phyloP scores from a whole-genome alignment of 2,888 invertebrate species.

The Cephonodes hylas region DNA sequence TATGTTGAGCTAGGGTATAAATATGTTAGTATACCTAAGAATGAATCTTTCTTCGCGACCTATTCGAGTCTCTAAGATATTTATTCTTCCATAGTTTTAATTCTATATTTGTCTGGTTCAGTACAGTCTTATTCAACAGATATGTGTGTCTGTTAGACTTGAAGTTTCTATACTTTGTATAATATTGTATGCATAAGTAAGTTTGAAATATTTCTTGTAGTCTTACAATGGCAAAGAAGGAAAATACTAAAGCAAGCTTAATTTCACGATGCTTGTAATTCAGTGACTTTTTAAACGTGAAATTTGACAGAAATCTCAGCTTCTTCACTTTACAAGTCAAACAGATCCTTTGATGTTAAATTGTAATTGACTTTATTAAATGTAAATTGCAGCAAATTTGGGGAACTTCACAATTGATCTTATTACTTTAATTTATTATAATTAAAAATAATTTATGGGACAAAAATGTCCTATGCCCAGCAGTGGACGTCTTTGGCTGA shows the following conservation, averaged over 20 bases:
- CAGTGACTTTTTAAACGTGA: constrained; percentile 4
- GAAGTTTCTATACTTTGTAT: too few relatives aligned
- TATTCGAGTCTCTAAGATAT: too few relatives aligned
- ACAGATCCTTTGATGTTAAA: constrained; percentile 49
- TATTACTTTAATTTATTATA: constrained; percentile 22
- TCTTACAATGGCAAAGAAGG: neutral
- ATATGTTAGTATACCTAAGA: too few relatives aligned
- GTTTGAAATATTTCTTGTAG: neutral
- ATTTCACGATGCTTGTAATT: constrained; percentile 3
- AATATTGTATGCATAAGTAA: neutral
- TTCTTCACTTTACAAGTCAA: constrained; percentile 40
- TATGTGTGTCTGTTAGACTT: too few relatives aligned
- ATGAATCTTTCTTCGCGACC: too few relatives aligned
- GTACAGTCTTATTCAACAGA: too few relatives aligned
- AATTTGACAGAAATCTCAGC: constrained; percentile 29
- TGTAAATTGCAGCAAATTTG: constrained; percentile 41
- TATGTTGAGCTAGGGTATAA: too few relatives aligned
- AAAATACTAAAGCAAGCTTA: neutral
- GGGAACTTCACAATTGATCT: constrained; percentile 26
- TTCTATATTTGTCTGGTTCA: too few relatives aligned
- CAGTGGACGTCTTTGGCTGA: too few relatives aligned
- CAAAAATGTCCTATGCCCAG: too few relatives aligned
- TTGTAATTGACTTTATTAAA: constrained; percentile 46
- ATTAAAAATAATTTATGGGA: neutral
- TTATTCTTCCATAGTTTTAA: too few relatives aligned